Base-by-base conservation (phyloP, 2,888 invertebrate species). In the Alloscopus bannaensis region DNA sequence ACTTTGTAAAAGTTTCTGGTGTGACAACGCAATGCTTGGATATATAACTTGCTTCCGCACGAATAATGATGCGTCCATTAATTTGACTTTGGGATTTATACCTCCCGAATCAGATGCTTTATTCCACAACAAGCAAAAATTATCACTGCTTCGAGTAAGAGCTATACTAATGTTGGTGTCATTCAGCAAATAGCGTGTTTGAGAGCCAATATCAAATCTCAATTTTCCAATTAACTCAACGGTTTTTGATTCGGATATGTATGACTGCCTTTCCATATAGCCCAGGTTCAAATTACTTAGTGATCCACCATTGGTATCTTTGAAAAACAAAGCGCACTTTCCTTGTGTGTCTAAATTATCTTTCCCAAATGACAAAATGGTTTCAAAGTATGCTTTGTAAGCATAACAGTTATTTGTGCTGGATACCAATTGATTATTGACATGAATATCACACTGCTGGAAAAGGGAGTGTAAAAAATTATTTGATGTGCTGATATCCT, bases 31-130 rank as follows among this genome's bases (percentile, higher is more conserved):
- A 1, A 86, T 70, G 22, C 78, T 81, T 0, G 83, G 82, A 59
- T 62, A 83, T 1, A 84, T 24, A 8, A 69, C 55, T 6, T 83
- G 81, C 52, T 83, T 84, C 16, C 84, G n/a, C n/a, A 86, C 76
- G 72, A 80, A 81, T 29, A 86, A 64, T 29, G 77, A 75, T 8
- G 83, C 81, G 20, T 84, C 83, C 11, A 82, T n/a, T 16, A 86
- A 72, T 22, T 73, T 62, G 0, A 86, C 52, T 76, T 81, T 80
- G 8, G 80, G 73, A 31, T 62, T 47, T 42, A 50, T 13, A 16
- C 45, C 24, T 18, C 26, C n/a, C 26, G 24, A 8, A 29, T 40
- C 45, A 3, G 42, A 42, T 3, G n/a, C 3, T 6, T 13, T 6
- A 4, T 13, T 6, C 4, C n/a, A 47, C 2, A 64, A 6, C 18